Conservation (phyloP, 2,888 invertebrate genomes). For the Laspeyria flexula region DNA sequence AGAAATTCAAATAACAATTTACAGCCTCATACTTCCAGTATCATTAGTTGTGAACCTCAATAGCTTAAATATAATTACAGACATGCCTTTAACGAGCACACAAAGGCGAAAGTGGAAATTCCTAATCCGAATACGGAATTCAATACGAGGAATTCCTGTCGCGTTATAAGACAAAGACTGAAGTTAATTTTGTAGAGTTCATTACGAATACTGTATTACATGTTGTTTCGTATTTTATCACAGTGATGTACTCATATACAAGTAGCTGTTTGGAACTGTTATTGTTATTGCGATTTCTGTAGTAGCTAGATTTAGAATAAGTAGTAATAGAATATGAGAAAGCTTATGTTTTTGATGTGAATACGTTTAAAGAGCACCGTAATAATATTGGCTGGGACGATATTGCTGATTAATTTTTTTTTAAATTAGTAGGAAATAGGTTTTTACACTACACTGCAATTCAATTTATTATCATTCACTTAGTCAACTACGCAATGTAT, state of each 20-base stretch:
- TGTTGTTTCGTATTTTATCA: constrained; percentile 22
- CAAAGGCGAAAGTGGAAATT: constrained; percentile 51
- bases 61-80: constrained; percentile 28
- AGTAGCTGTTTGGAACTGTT: not conserved
- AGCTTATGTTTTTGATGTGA: not conserved
- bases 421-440: too few relatives aligned
- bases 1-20: too few relatives aligned
- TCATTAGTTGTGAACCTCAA: constrained; percentile 1
- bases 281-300: not conserved
- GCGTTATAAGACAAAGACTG: constrained; percentile 41
- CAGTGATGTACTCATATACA: not conserved
- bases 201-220: constrained; percentile 40
- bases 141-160: constrained; percentile 53
- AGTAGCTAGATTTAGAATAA: too few relatives aligned
- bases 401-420: too few relatives aligned
- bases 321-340: too few relatives aligned
- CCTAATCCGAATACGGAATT: constrained; percentile 50
- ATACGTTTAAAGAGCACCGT: too few relatives aligned
- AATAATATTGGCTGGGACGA: too few relatives aligned
- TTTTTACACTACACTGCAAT: too few relatives aligned
- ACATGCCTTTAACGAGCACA: constrained; percentile 33
- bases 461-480: too few relatives aligned
- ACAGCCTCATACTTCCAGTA: too few relatives aligned
- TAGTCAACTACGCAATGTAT: too few relatives aligned
- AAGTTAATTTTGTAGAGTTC: constrained; percentile 53